Percentiles rank a stretch among this genome's conserved stretches.
Conservation (phyloP, 2,888 invertebrate species). For the Alsophila aescularia region DNA sequence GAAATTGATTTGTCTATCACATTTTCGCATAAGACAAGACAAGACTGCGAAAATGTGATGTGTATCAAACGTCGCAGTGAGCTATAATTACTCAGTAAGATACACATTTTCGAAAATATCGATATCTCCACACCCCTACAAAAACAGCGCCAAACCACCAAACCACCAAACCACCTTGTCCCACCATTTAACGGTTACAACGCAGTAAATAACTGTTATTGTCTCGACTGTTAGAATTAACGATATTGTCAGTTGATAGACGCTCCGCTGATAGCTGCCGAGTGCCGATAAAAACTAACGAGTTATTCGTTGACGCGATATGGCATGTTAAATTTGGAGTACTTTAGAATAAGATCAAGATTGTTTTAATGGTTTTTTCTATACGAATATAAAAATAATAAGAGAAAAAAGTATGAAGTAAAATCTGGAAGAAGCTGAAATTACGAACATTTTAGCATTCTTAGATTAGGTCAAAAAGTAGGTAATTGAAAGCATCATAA, state of each 20-base stretch:
- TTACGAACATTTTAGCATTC: no score
- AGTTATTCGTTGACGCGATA: slow-evolving; percentile 7
- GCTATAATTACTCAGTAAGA: no score
- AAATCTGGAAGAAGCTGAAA: no score
- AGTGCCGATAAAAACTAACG: slow-evolving; percentile 35
- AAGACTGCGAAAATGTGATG: no score
- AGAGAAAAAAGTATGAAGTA: not conserved
- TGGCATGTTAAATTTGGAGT: slow-evolving; percentile 1
- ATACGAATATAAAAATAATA: not conserved
- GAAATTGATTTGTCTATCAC: no score
- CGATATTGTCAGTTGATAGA: slow-evolving; percentile 63
- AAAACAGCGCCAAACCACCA: slow-evolving; percentile 40
- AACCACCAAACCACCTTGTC: slow-evolving; percentile 73
- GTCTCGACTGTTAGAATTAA: slow-evolving; percentile 70
- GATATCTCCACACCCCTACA: slow-evolving; percentile 37
- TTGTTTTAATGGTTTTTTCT: not conserved
- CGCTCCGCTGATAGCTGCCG: slow-evolving; percentile 55
- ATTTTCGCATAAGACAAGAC: no score
- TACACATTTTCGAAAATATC: not conserved
- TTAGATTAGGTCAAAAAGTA: no score
- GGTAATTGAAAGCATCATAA: no score
- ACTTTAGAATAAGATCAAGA: slow-evolving; percentile 8
- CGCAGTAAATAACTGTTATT: slow-evolving; percentile 75
- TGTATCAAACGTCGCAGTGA: no score
- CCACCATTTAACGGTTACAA: slow-evolving; percentile 64